Percentiles rank a stretch among this genome's conserved stretches.
These are phyloP conservation scores for Pelagia noctiluca DNA, from an alignment of 30 jellyfish, hydroid and myxozoan genomes.

Conservation along the genomic window DNA sequence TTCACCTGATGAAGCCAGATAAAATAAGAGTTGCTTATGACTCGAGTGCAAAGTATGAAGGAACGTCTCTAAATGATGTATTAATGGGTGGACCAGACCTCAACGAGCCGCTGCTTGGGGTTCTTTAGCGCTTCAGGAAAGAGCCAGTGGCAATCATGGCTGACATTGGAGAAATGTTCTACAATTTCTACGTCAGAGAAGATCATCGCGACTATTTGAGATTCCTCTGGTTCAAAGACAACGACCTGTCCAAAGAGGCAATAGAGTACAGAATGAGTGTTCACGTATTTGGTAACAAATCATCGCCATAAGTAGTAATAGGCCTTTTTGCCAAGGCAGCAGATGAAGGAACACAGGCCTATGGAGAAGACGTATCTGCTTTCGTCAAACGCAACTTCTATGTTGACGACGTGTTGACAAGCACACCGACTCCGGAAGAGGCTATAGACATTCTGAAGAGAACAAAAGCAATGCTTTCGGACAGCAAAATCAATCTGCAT, in stretches of 20 bases:
- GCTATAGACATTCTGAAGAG: slow-evolving; percentile 11
- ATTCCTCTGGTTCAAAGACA: slow-evolving; percentile 64
- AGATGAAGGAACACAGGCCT: slow-evolving; percentile 30
- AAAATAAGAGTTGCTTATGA: slow-evolving; percentile 73
- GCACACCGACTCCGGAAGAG: slow-evolving; percentile 11
- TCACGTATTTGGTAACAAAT: slow-evolving; percentile 54
- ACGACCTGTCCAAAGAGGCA: slow-evolving; percentile 22
- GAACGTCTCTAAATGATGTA: slow-evolving; percentile 43
- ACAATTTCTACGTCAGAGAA: slow-evolving; percentile 50
- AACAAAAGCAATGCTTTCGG: slow-evolving; percentile 18
- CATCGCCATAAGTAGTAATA: slow-evolving; percentile 43
- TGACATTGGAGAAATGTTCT: slow-evolving; percentile 66
- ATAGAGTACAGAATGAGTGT: slow-evolving; percentile 63
- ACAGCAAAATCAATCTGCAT: slow-evolving; percentile 33
- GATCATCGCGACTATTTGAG: slow-evolving; percentile 60
- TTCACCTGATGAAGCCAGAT: slow-evolving; percentile 74
- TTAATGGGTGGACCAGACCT: slow-evolving; percentile 70
- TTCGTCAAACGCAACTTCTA: slow-evolving; percentile 41
- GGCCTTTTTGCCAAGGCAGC: slow-evolving; percentile 43
- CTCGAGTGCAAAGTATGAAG: slow-evolving; percentile 54
- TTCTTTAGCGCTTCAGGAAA: slow-evolving; percentile 61
- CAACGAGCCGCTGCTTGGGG: slow-evolving; percentile 59
- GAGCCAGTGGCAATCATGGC: slow-evolving; percentile 60
- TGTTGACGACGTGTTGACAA: slow-evolving; percentile 59
- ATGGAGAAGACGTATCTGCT: slow-evolving; percentile 26